Evolutionary conservation across 2,888 invertebrate genomes (phyloP).

Genomic region (Disparrhopalites patrizii): DNA sequence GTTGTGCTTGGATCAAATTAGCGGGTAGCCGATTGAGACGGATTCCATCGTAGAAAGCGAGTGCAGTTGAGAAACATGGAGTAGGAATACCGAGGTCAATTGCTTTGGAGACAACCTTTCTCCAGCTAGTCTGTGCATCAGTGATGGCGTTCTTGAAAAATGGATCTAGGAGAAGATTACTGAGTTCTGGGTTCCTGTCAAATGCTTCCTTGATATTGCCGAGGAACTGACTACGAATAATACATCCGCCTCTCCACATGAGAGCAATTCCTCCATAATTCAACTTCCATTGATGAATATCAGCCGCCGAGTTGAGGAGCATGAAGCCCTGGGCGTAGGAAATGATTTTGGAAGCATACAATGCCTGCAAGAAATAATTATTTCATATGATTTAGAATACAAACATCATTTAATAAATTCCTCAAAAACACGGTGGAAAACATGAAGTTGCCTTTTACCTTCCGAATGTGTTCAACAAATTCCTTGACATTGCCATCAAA

Average conservation of each 20-base stretch:
- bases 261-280: conserved; percentile 97
- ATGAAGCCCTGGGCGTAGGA: conserved; percentile 99
- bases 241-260: conserved; percentile 99
- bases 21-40: conserved; percentile 82
- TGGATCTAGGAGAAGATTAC: conserved; percentile 83
- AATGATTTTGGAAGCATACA: conserved; percentile 96
- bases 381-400: not conserved
- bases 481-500: conserved; percentile 69
- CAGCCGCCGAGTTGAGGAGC: conserved; percentile 88
- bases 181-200: conserved; percentile 77
- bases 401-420: not conserved
- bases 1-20: conserved; percentile 82
- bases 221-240: conserved; percentile 85
- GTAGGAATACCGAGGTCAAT: conserved; percentile 79
- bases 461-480: conserved; percentile 77
- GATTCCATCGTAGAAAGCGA: conserved; percentile 97
- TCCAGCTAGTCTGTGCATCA: conserved; percentile 76
- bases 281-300: conserved; percentile 85
- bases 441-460: conserved; percentile 52
- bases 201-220: conserved; percentile 92
- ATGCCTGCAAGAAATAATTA: conserved; percentile 59
- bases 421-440: not conserved
- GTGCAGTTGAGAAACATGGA: conserved; percentile 86
- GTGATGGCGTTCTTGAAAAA: conserved; percentile 85
- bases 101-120: conserved; percentile 68